These are phyloP conservation scores for Drosophila cardini DNA, from an alignment of 1,140 invertebrate genomes.

Conservation along the genomic window DNA sequence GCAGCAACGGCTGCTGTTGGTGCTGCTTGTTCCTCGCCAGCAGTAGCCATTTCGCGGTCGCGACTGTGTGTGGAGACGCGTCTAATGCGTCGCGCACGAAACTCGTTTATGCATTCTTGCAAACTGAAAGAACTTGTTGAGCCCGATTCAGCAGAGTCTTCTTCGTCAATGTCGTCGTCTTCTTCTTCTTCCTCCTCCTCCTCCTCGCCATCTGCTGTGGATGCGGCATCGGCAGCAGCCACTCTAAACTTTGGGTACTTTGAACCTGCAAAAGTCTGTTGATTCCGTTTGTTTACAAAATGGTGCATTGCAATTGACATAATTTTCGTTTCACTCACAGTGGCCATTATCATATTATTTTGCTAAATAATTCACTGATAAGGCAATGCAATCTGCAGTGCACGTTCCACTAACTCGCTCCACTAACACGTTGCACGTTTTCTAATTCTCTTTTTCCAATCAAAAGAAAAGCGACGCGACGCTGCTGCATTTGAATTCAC, in stretches of 20 bases:
- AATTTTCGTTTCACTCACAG: conserved; percentile 49
- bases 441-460: conserved; percentile 51
- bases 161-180: conserved; percentile 64
- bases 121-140: conserved; percentile 77
- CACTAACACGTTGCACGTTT: conserved; percentile 76
- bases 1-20: conserved; percentile 19
- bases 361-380: conserved; percentile 52
- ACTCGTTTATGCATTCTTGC: conserved; percentile 82
- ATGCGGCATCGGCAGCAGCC: conserved; percentile 3
- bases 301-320: conserved; percentile 8
- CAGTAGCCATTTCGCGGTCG: conserved; percentile 49
- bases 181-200: conserved; percentile 25
- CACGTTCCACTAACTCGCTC: conserved; percentile 21
- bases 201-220: neutral
- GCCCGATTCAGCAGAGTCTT: conserved; percentile 61
- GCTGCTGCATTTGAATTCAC: conserved; percentile 63
- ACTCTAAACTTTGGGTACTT: conserved; percentile 47
- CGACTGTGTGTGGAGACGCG: conserved; percentile 71
- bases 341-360: conserved; percentile 48
- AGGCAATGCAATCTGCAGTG: conserved; percentile 35
- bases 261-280: conserved; percentile 58
- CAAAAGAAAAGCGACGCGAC: conserved; percentile 71
- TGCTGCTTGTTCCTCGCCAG: conserved; percentile 4
- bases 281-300: conserved; percentile 43
- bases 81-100: conserved; percentile 71